These are phyloP conservation scores for Semaprochilodus insignis DNA, from an alignment of 2,797 vertebrate genomes.

Conservation along the genomic window DNA sequence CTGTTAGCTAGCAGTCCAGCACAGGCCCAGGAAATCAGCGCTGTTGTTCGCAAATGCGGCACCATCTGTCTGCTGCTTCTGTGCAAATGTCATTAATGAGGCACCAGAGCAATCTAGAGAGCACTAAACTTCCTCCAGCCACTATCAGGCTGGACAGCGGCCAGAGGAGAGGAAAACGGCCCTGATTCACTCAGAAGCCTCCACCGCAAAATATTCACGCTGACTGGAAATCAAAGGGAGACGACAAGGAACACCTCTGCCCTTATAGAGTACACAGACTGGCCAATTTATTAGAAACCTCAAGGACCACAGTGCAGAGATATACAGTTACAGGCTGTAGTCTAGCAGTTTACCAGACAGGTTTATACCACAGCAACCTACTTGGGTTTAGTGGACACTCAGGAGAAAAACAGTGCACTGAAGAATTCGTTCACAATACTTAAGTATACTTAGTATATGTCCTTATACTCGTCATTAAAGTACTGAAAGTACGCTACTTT, in stretches of 20 bases:
- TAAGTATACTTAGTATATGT: no score
- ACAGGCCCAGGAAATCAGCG: slow-evolving; percentile 31
- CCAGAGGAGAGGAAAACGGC: not conserved
- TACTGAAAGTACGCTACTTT: no score
- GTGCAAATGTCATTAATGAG: slow-evolving; percentile 39
- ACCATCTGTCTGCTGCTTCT: slow-evolving; percentile 46
- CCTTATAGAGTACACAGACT: not conserved
- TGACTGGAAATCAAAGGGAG: not conserved
- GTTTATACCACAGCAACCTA: no score
- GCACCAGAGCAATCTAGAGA: slow-evolving; percentile 22
- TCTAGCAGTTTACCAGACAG: no score
- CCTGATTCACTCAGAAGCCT: not conserved
- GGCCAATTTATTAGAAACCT: not conserved
- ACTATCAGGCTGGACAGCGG: slow-evolving; percentile 10
- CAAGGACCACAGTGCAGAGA: no score
- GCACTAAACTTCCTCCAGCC: slow-evolving; percentile 25
- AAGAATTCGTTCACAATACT: no score
- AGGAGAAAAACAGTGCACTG: no score
- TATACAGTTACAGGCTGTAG: no score
- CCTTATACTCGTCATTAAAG: no score
- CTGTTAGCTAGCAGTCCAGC: not conserved
- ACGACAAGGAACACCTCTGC: not conserved
- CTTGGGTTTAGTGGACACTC: no score
- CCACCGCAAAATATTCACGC: not conserved
- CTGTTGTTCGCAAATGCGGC: slow-evolving; percentile 33